Evolutionary conservation across 2,888 invertebrate species (phyloP), one percentile per base, ranked within the genome.

Genomic region (Odontomyia ornata): DNA sequence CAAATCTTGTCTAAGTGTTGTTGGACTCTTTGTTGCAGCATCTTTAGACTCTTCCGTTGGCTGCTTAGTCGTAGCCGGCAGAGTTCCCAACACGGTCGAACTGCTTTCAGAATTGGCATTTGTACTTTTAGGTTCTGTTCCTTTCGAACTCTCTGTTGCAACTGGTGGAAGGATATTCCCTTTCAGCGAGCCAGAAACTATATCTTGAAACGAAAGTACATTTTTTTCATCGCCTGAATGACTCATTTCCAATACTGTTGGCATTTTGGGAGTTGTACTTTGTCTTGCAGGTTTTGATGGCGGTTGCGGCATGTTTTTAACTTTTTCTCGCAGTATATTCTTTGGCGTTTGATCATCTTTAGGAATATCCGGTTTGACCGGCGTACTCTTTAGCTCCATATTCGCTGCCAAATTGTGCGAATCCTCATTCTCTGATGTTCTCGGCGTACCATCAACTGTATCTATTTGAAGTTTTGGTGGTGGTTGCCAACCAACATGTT

Each of bases 351-450:
- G 11, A 1, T 73, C 73, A 13, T 73, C 28, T 60, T 36, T 57
- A 1, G 73, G 73, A 43, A 73, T 64, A 27, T 77, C 56, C 18
- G 47, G 52, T 71, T 86, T 86, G 0, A 84, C 82, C 2, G 86
- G 86, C 3, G 86, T 86, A 1, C 83, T 81, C 76, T 86, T 86
- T 36, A 81, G 81, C 23, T 83, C 82, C 77, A 85, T 84, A 69
- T 86, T 85, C n/a, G 80, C 80, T 0, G 83, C 85, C 15, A 86
- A 80, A 80, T 86, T 86, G 64, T 84, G 82, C 57, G 81, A 81
- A 5, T 82, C 81, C 9, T 76, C 75, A 43, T 65, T 76, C 21
- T 60, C 65, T 15, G 60, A 23, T 30, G 47, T 46, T 25, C 72
- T 62, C 11, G 75, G 56, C 4, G 79, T 80, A 0, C 84, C 83